Percentiles rank a stretch among this genome's conserved stretches.
phyloP scores from a whole-genome alignment of 2,888 invertebrate species.

The Leptothorax acervorum region DNA sequence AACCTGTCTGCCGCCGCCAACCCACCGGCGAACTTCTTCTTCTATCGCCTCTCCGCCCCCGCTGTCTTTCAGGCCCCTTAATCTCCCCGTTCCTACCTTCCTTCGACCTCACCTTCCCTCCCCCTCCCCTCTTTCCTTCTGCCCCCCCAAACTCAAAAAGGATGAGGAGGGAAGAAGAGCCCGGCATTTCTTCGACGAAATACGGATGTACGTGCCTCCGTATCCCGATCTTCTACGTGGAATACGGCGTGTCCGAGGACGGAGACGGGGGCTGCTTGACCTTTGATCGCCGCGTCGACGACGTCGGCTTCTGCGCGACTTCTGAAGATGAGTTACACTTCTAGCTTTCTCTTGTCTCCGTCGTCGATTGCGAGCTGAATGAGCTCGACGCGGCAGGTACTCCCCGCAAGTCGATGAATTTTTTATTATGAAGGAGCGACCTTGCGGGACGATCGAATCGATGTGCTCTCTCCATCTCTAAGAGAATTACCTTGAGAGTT shows the following conservation, averaged over 20 bases:
- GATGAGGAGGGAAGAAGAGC: slow-evolving; percentile 45
- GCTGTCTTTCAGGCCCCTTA: slow-evolving; percentile 62
- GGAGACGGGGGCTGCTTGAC: slow-evolving; percentile 32
- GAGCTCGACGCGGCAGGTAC: neutral
- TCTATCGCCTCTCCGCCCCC: slow-evolving; percentile 66
- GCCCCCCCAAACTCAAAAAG: slow-evolving; percentile 30
- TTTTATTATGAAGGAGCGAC: slow-evolving; percentile 10
- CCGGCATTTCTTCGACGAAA: slow-evolving; percentile 75
- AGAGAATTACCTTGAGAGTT: neutral
- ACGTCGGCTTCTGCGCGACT: slow-evolving; percentile 4
- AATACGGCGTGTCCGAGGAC: slow-evolving; percentile 69
- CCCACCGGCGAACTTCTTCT: slow-evolving; percentile 72
- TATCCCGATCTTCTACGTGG: slow-evolving; percentile 77
- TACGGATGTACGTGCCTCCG: slow-evolving; percentile 81
- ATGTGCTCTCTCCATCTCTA: neutral
- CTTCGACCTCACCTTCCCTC: slow-evolving; percentile 3
- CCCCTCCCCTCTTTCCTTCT: neutral
- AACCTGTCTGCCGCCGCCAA: slow-evolving; percentile 71
- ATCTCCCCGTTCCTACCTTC: slow-evolving; percentile 52
- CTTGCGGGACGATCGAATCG: slow-evolving; percentile 12
- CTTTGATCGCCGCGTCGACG: slow-evolving; percentile 38
- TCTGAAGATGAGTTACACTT: slow-evolving; percentile 17
- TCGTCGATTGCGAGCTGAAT: slow-evolving; percentile 21
- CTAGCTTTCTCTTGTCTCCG: slow-evolving; percentile 1
- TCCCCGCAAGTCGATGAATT: slow-evolving; percentile 20